Conservation (phyloP, 2,113 vertebrate species). For the Murina feae region DNA sequence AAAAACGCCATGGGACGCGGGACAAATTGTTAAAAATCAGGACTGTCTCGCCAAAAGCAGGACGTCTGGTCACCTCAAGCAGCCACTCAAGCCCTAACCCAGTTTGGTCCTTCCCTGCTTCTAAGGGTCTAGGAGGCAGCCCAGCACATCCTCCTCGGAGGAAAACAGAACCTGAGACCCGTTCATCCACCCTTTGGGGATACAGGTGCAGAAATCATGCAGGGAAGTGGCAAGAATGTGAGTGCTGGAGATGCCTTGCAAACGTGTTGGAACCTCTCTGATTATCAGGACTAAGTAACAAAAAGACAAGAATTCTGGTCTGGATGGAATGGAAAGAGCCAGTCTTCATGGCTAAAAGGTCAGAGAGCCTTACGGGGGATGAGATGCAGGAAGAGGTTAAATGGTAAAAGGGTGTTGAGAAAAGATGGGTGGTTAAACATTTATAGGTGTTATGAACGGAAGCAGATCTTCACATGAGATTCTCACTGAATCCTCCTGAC, state of each 20-base stretch:
- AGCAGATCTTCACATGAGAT: neutral
- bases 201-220: neutral
- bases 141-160: neutral
- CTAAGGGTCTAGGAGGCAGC: neutral
- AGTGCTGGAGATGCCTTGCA: neutral
- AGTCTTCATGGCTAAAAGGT: neutral
- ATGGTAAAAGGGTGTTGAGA: neutral
- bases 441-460: neutral
- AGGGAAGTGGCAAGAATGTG: fast-evolving
- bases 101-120: neutral
- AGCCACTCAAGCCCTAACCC: neutral
- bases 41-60: too few relatives aligned
- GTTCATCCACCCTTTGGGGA: fast-evolving
- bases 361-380: neutral
- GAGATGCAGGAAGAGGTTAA: neutral
- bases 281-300: neutral
- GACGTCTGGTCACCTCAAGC: too few relatives aligned
- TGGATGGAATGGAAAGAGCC: neutral
- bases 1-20: too few relatives aligned
- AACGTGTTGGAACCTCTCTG: neutral
- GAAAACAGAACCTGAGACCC: neutral
- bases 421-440: neutral
- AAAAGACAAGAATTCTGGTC: neutral
- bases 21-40: too few relatives aligned
- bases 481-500: neutral